Percentiles rank a stretch among this genome's conserved stretches.
Evolutionary conservation across 2,797 vertebrate genomes (phyloP).

Genomic region (Crocidura indochinensis): DNA sequence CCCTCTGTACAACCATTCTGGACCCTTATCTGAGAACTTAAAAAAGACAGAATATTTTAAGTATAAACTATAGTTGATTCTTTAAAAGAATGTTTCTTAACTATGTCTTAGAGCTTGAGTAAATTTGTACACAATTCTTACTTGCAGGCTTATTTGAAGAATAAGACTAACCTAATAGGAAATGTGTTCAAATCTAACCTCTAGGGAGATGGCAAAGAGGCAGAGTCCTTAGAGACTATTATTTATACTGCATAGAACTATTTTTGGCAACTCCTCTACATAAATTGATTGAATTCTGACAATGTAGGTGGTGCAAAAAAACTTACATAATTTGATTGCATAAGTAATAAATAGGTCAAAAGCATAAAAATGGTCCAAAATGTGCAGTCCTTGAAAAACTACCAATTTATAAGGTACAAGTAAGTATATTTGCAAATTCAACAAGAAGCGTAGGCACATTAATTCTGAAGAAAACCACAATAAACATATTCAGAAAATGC

Average conservation of each 20-base stretch:
- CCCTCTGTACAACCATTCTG: no score
- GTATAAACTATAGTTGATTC: not conserved
- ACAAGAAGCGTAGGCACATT: constrained; percentile 45
- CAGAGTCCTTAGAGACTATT: constrained; percentile 78
- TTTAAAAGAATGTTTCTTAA: constrained; percentile 56
- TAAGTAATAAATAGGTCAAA: constrained; percentile 86
- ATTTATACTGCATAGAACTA: constrained; percentile 81
- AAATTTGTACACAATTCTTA: constrained; percentile 60
- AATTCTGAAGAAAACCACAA: not conserved
- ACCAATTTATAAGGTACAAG: constrained; percentile 54
- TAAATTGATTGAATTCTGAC: constrained; percentile 83
- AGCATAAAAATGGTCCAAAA: constrained; percentile 62
- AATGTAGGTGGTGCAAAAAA: constrained; percentile 82
- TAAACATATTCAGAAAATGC: not conserved
- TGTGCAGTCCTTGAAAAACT: constrained; percentile 61
- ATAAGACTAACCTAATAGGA: constrained; percentile 79
- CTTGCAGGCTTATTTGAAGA: constrained; percentile 62
- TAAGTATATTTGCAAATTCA: constrained; percentile 46
- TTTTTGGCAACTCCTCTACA: constrained; percentile 80
- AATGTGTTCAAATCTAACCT: constrained; percentile 75
- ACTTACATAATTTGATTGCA: constrained; percentile 83
- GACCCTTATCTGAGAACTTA: no score
- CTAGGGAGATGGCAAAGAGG: constrained; percentile 78
- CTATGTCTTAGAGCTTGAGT: constrained; percentile 41
- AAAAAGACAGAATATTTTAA: constrained; percentile 45